These are phyloP conservation scores for Zaprionus capensis DNA, from an alignment of 1,140 invertebrate genomes.

Conservation along the genomic window DNA sequence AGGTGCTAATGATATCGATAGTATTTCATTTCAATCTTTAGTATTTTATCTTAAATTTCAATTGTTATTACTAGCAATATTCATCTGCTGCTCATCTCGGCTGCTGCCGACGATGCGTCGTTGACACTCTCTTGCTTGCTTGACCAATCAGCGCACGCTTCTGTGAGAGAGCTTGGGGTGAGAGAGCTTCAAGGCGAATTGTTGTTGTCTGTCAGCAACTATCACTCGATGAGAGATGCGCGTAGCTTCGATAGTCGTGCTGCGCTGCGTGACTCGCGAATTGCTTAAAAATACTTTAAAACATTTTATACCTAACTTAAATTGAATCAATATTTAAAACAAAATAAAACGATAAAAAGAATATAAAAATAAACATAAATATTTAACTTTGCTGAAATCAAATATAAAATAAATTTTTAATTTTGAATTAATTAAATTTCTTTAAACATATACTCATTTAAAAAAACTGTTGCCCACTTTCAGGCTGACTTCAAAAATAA, in stretches of 20 bases:
- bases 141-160: not conserved
- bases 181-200: not conserved
- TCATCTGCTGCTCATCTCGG: not conserved
- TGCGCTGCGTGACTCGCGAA: not conserved
- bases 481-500: not conserved
- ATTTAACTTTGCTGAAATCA: too few relatives aligned
- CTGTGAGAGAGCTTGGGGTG: not conserved
- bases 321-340: not conserved
- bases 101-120: not conserved
- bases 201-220: not conserved
- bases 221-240: not conserved
- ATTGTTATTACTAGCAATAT: not conserved
- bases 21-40: not conserved
- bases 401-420: too few relatives aligned
- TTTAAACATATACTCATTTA: not conserved
- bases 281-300: too few relatives aligned
- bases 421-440: not conserved
- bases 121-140: not conserved
- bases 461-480: constrained; percentile 7
- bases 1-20: not conserved
- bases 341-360: not conserved
- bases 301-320: too few relatives aligned
- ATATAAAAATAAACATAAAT: not conserved
- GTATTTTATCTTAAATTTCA: not conserved
- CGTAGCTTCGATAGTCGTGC: not conserved